Conservation (phyloP, 2,888 invertebrate species). For the Phaedon cochleariae region DNA sequence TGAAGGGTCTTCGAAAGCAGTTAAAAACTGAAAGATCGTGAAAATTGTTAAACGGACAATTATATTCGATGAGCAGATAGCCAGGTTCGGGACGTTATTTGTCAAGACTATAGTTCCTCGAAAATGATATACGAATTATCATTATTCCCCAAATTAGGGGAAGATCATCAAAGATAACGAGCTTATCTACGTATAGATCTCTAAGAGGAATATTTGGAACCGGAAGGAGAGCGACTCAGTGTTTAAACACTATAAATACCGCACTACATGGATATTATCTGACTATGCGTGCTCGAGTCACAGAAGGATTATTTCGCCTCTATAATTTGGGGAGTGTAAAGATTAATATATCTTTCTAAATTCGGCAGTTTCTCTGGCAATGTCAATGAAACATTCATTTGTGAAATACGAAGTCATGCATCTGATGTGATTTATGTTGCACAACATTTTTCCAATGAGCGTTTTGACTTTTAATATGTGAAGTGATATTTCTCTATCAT, state of each 20-base stretch:
- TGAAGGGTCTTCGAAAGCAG: not conserved
- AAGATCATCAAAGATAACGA: slow-evolving; percentile 30
- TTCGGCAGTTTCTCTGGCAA: not conserved
- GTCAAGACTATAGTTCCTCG: slow-evolving; percentile 43
- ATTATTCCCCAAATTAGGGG: slow-evolving; percentile 32
- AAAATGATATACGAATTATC: slow-evolving; percentile 37
- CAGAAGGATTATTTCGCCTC: not conserved
- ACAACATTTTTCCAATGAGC: too few species aligned
- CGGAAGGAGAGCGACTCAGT: slow-evolving; percentile 24
- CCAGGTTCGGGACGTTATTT: slow-evolving; percentile 49
- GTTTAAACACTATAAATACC: slow-evolving; percentile 24
- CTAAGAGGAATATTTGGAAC: slow-evolving; percentile 13
- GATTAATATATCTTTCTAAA: not conserved
- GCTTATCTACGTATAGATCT: slow-evolving; percentile 26
- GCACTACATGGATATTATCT: slow-evolving; percentile 2
- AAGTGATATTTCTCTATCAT: too few species aligned
- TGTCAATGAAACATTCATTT: not conserved
- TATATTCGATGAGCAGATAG: slow-evolving; percentile 48
- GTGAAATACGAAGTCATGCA: too few species aligned
- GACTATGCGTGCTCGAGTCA: not conserved
- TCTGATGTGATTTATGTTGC: too few species aligned
- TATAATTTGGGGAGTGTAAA: not conserved
- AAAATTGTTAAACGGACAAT: slow-evolving; percentile 46
- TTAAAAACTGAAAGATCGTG: slow-evolving; percentile 30
- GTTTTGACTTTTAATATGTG: too few species aligned